phyloP scores from a whole-genome alignment of 2,113 vertebrate genomes.

The Tapirus terrestris region DNA sequence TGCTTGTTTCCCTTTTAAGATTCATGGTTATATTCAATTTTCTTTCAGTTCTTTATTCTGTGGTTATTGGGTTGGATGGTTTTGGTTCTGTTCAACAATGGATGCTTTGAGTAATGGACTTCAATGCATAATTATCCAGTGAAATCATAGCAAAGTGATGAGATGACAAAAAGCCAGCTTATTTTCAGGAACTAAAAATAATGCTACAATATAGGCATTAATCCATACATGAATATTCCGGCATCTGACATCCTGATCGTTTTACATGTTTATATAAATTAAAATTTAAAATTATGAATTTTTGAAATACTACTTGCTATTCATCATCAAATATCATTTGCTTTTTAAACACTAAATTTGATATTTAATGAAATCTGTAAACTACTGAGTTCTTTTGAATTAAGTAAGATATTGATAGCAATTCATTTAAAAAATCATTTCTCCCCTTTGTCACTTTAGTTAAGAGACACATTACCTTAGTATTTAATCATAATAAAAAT shows the following conservation, averaged over 20 bases:
- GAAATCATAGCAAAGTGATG: constrained; percentile 73
- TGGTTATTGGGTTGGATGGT: constrained; percentile 60
- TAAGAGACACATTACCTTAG: neutral
- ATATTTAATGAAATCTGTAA: neutral
- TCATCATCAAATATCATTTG: neutral
- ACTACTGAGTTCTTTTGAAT: constrained; percentile 40
- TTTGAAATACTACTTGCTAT: neutral
- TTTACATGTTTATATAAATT: constrained; percentile 24
- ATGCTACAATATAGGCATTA: constrained; percentile 9
- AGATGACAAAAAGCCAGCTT: constrained; percentile 68
- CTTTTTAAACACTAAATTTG: neutral
- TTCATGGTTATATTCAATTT: constrained; percentile 52
- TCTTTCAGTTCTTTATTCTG: constrained; percentile 70
- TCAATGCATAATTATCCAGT: constrained; percentile 74
- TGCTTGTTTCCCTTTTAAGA: constrained; percentile 50
- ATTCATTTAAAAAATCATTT: neutral
- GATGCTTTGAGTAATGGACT: constrained; percentile 73
- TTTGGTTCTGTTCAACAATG: constrained; percentile 68
- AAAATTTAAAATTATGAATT: neutral
- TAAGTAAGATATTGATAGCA: neutral
- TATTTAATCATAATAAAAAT: neutral
- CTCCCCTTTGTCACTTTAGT: neutral
- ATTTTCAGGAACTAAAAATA: constrained; percentile 69
- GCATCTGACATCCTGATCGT: neutral
- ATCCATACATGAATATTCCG: constrained; percentile 20